These are phyloP conservation scores for Cryptophagus acutangulus DNA, from an alignment of 2,888 invertebrate species.

Conservation along the genomic window DNA sequence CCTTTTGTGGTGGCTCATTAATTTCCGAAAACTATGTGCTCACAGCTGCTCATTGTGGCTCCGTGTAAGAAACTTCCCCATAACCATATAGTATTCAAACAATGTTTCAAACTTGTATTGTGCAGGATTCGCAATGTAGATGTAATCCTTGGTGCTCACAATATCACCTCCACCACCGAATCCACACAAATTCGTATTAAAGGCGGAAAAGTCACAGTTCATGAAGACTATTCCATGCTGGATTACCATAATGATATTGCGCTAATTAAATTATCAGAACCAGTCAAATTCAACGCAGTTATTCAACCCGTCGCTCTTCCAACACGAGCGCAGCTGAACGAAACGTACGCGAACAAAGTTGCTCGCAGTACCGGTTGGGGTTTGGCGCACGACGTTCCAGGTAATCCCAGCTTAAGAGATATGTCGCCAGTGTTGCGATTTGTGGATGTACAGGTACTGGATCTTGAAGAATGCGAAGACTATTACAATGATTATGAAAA, in stretches of 20 bases:
- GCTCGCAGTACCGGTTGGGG: constrained; percentile 32
- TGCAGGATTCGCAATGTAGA: constrained; percentile 16
- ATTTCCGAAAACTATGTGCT: constrained; percentile 31
- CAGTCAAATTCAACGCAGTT: constrained; percentile 20
- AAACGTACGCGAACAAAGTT: constrained; percentile 16
- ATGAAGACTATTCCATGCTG: constrained; percentile 21
- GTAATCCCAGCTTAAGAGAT: constrained; percentile 21
- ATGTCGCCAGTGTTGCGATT: constrained; percentile 24
- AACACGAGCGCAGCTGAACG: constrained; percentile 19
- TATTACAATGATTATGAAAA: constrained; percentile 25
- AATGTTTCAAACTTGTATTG: background rate
- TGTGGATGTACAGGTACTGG: constrained; percentile 25
- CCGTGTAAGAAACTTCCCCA: background rate
- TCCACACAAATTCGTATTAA: constrained; percentile 19
- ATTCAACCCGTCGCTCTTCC: constrained; percentile 27
- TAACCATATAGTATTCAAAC: background rate
- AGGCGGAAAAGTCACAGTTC: constrained; percentile 22
- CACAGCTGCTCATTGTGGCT: constrained; percentile 32
- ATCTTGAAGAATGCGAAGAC: constrained; percentile 23
- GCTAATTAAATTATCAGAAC: constrained; percentile 24
- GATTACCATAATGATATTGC: constrained; percentile 29
- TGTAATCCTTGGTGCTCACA: constrained; percentile 33
- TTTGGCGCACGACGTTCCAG: constrained; percentile 23
- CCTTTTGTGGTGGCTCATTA: constrained; percentile 31
- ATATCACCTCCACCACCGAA: constrained; percentile 23